These are phyloP conservation scores for Osmoderma eremita DNA, from an alignment of 2,888 invertebrate species.

Conservation along the genomic window DNA sequence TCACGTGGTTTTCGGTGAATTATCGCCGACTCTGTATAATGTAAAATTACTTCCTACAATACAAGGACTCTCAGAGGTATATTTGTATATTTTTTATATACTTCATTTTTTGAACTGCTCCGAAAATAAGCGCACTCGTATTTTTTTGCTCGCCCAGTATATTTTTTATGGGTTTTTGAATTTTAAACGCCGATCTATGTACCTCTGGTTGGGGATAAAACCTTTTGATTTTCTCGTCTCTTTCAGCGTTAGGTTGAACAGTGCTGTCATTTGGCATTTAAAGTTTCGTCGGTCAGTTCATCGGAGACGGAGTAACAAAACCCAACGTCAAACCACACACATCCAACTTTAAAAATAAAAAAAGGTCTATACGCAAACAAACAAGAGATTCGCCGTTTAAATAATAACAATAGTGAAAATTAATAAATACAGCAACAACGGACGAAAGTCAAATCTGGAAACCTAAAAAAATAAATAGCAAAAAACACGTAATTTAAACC, in stretches of 20 bases:
- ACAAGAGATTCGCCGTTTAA: constrained; percentile 50
- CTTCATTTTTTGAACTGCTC: no score
- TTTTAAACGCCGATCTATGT: no score
- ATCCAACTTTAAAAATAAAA: constrained; percentile 1
- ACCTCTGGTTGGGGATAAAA: constrained; percentile 53
- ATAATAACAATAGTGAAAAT: constrained; percentile 45
- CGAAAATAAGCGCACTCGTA: no score
- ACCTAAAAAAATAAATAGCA: constrained; percentile 50
- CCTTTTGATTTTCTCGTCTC: constrained; percentile 56
- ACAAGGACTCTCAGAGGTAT: no score
- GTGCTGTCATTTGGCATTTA: constrained; percentile 45
- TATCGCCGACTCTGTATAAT: no score
- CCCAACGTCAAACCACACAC: neutral
- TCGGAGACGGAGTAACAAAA: constrained; percentile 4
- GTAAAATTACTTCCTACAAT: no score
- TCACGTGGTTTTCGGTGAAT: no score
- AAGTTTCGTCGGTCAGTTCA: constrained; percentile 43
- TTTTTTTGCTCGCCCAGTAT: no score
- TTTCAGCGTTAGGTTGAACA: constrained; percentile 63
- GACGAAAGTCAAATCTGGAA: no score
- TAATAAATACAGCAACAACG: no score
- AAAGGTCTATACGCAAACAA: constrained; percentile 3
- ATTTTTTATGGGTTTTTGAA: no score
- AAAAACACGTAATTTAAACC: constrained; percentile 55
- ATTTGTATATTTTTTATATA: no score